Conservation (phyloP, 2,888 invertebrate species). For the Metacarcinus magister region DNA sequence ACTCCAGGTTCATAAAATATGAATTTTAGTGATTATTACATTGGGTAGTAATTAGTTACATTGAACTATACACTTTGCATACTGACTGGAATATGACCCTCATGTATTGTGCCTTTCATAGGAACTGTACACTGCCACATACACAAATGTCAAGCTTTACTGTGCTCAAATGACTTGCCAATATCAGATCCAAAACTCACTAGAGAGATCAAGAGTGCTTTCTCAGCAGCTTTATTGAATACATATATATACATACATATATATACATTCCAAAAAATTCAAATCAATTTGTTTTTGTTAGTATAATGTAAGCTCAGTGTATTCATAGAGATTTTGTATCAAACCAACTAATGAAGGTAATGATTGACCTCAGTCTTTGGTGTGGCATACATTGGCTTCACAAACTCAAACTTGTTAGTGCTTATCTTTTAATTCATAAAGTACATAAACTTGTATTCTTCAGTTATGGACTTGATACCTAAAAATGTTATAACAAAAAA, state of each 20-base stretch:
- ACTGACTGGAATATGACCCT: slow-evolving; percentile 46
- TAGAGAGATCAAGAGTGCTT: slow-evolving; percentile 22
- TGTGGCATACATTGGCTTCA: neutral
- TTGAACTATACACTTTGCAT: slow-evolving; percentile 21
- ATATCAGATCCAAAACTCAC: neutral
- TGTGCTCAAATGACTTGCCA: neutral
- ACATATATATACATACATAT: neutral
- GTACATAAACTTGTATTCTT: neutral
- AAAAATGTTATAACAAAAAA: neutral
- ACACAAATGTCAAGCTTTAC: neutral
- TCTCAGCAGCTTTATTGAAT: neutral
- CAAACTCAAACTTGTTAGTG: neutral
- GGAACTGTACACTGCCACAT: neutral
- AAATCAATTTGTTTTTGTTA: neutral
- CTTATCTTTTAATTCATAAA: slow-evolving; percentile 33
- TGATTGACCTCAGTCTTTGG: neutral
- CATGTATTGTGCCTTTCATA: slow-evolving; percentile 28
- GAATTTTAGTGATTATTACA: slow-evolving; percentile 44
- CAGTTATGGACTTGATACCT: neutral
- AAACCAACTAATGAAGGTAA: neutral
- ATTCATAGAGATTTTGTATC: neutral
- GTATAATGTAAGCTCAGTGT: neutral
- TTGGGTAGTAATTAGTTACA: slow-evolving; percentile 40
- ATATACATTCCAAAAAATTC: neutral
- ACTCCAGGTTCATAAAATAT: slow-evolving; percentile 50